Percentiles rank a stretch among this genome's conserved stretches.
Conservation (phyloP, 1,140 invertebrate genomes). For the Panonychus citri region DNA sequence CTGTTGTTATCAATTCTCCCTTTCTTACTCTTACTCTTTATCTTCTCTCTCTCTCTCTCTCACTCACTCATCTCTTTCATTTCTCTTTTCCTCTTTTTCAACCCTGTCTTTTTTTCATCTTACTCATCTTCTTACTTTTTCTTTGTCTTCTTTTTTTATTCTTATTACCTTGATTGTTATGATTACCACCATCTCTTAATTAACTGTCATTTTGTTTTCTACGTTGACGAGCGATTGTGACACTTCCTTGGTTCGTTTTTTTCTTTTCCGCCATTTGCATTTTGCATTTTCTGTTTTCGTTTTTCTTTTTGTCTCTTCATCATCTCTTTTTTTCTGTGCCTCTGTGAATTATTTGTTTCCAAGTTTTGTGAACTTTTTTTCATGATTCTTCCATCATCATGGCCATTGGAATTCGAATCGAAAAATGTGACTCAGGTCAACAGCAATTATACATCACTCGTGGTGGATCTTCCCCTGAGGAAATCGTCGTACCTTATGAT, state of each 20-base stretch:
- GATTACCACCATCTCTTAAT: too few species aligned
- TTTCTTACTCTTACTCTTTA: too few species aligned
- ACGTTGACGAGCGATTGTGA: too few species aligned
- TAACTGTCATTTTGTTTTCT: too few species aligned
- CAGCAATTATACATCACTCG: background rate
- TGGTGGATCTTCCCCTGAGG: background rate
- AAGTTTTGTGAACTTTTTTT: background rate
- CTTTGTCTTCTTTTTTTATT: background rate
- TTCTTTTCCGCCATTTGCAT: too few species aligned
- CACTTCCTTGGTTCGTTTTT: too few species aligned
- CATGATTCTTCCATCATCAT: background rate
- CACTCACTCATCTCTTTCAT: background rate
- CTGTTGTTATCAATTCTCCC: too few species aligned
- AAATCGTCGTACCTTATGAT: background rate
- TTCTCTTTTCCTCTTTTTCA: background rate
- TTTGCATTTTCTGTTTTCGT: too few species aligned
- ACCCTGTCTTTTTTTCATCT: background rate
- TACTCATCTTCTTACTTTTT: background rate
- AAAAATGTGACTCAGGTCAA: background rate
- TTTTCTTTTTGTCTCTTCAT: background rate
- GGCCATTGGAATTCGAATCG: background rate
- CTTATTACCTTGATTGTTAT: background rate
- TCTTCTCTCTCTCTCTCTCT: too few species aligned
- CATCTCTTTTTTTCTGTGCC: background rate
- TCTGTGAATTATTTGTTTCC: background rate